Evolutionary conservation across 2,888 invertebrate species (phyloP).

Genomic region (Drosophila tripunctata): DNA sequence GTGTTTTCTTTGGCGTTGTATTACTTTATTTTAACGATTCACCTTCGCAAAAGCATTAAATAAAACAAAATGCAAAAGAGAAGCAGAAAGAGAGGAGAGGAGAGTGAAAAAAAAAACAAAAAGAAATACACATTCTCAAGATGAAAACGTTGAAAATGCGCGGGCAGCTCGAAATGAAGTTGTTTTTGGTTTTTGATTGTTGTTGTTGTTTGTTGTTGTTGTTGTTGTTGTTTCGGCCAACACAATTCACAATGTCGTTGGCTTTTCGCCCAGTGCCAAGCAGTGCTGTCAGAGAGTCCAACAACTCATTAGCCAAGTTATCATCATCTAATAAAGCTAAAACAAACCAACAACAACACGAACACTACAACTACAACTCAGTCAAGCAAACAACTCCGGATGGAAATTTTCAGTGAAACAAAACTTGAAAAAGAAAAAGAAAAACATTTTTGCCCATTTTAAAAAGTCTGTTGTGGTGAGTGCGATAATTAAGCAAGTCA

Average conservation of each 20-base stretch:
- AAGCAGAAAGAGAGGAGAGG: no score
- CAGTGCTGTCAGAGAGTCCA: constrained; percentile 48
- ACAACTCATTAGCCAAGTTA: constrained; percentile 77
- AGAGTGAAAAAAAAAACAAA: constrained; percentile 19
- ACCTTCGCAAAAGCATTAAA: constrained; percentile 58
- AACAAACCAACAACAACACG: constrained; percentile 39
- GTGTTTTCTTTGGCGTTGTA: constrained; percentile 1
- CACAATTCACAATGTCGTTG: constrained; percentile 60
- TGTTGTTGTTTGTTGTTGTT: constrained; percentile 31
- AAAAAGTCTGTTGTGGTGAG: constrained; percentile 49
- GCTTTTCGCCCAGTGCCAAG: constrained; percentile 56
- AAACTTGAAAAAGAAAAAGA: constrained; percentile 8
- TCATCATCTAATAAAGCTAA: constrained; percentile 73
- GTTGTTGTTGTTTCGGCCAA: constrained; percentile 45
- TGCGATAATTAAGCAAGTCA: constrained; percentile 71
- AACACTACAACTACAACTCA: constrained; percentile 33
- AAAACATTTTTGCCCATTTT: constrained; percentile 64
- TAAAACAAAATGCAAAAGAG: constrained; percentile 8
- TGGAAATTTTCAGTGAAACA: constrained; percentile 42
- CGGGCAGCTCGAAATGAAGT: constrained; percentile 60
- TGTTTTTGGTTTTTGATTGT: constrained; percentile 18
- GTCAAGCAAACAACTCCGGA: constrained; percentile 19
- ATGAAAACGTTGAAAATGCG: constrained; percentile 69
- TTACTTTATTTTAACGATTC: constrained; percentile 35
- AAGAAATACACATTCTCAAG: constrained; percentile 43